Conservation (phyloP, 2,797 vertebrate species). For the Parambassis ranga region DNA sequence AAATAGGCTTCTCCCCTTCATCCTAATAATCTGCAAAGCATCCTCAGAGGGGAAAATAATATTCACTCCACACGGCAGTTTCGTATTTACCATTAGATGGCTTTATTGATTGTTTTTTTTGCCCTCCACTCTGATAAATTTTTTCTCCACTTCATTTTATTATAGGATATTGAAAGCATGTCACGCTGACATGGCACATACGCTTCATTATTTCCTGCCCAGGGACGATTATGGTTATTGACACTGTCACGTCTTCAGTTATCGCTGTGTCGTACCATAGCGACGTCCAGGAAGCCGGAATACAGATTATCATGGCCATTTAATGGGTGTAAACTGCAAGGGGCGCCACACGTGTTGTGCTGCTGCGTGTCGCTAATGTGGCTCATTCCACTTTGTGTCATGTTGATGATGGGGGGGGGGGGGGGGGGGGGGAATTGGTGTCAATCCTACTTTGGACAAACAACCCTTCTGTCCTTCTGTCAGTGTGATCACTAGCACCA, state of each 20-base stretch:
- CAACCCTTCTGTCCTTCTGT: conserved; percentile 57
- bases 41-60: conserved; percentile 74
- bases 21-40: conserved; percentile 73
- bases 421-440: conserved; percentile 72
- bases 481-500: conserved; percentile 23
- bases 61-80: conserved; percentile 75
- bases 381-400: conserved; percentile 88
- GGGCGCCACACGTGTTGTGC: conserved; percentile 24
- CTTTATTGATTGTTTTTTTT: conserved; percentile 82
- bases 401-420: conserved; percentile 77
- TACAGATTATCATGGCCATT: conserved; percentile 55
- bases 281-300: conserved; percentile 27
- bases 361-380: conserved; percentile 73
- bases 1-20: conserved; percentile 80
- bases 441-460: conserved; percentile 87
- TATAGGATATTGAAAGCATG: conserved; percentile 80
- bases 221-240: conserved; percentile 87
- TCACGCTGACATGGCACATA: conserved; percentile 73
- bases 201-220: conserved; percentile 86
- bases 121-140: conserved; percentile 10
- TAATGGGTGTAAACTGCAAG: conserved; percentile 67
- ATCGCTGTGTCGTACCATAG: conserved; percentile 84
- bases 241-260: conserved; percentile 86
- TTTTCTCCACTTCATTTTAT: conserved; percentile 78
- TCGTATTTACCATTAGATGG: conserved; percentile 80